phyloP scores from a whole-genome alignment of 2,113 vertebrate genomes.

The Esox niger region DNA sequence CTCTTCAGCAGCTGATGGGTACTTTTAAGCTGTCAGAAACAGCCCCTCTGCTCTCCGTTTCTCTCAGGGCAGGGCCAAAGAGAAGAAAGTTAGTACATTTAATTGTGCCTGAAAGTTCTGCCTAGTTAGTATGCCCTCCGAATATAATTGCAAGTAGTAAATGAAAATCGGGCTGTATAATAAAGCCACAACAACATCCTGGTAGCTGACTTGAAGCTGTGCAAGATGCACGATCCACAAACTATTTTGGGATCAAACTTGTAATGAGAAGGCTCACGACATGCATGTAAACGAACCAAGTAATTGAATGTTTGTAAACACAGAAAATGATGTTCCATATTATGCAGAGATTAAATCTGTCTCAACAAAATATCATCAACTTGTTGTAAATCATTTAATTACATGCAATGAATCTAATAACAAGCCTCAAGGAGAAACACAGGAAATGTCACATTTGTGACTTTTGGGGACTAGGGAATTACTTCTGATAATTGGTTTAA shows the following conservation, averaged over 20 bases:
- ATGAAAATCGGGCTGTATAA: conserved; percentile 36
- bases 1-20: conserved; percentile 67
- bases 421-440: conserved; percentile 16
- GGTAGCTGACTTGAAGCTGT: conserved; percentile 1
- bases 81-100: conserved; percentile 34
- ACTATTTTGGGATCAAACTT: conserved; percentile 34
- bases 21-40: conserved; percentile 76
- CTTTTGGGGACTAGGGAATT: background rate
- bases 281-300: conserved; percentile 14
- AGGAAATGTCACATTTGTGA: conserved; percentile 11
- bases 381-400: conserved; percentile 46
- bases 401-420: conserved; percentile 31
- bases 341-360: conserved; percentile 24
- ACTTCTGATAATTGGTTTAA: conserved; percentile 16
- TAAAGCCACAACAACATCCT: background rate
- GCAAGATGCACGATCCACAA: background rate
- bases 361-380: conserved; percentile 36
- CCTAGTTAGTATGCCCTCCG: conserved; percentile 29
- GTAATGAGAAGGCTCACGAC: conserved; percentile 24
- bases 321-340: background rate
- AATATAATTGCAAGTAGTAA: conserved; percentile 44
- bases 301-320: conserved; percentile 54
- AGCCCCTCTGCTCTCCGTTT: conserved; percentile 48
- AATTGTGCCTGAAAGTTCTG: conserved; percentile 37
- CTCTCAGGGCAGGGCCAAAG: conserved; percentile 27